Evolutionary conservation across 2,888 invertebrate genomes (phyloP), one percentile per base, ranked within the genome.

Genomic region (Drosophila barbarae): DNA sequence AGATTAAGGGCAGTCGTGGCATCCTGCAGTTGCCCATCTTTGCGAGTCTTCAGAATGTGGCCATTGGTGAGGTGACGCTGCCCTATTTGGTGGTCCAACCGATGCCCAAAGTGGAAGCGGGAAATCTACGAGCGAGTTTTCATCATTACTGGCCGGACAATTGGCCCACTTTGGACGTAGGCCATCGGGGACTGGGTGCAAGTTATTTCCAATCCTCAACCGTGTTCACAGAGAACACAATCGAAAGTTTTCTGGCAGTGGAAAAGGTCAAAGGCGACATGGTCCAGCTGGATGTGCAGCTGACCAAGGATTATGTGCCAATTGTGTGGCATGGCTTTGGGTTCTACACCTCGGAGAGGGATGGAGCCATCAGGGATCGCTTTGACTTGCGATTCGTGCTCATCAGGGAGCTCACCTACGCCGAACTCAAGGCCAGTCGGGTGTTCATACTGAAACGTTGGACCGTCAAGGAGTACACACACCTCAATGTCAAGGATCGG

Each of bases 231-330:
- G 98, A 99, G 90, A 99, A 99, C 89, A 98, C 98, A 13, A 93
- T 99, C 80, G 96, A 96, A 50, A 98, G 98, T 44, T 92, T 98
- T 83, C 94, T 95, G 88, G 93, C 94, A 60, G 98, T 98, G 63
- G 94, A 95, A 49, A 92, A 93, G 67, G 94, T 95, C 88, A 98
- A 98, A 66, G 98, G 98, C 56, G 98, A 99, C 87, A 95, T 96
- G 92, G 96, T 99, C 38, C 98, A 99, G 89, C 96, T 99, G 91
- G 99, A 99, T 91, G 98, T 99, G 39, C 98, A 98, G 87, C 91
- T 99, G 68, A 97, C 97, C 74, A 96, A 96, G 90, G 99, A 99
- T 89, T 92, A 95, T 88, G 92, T 97, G 74, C 97, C 97, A 8
- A 95, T 99, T 50, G 94, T 99, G 74, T 99, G 98, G 91, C 99